These are phyloP conservation scores for Chaetophractus vellerosus DNA, from an alignment of 2,797 vertebrate genomes.

Conservation along the genomic window DNA sequence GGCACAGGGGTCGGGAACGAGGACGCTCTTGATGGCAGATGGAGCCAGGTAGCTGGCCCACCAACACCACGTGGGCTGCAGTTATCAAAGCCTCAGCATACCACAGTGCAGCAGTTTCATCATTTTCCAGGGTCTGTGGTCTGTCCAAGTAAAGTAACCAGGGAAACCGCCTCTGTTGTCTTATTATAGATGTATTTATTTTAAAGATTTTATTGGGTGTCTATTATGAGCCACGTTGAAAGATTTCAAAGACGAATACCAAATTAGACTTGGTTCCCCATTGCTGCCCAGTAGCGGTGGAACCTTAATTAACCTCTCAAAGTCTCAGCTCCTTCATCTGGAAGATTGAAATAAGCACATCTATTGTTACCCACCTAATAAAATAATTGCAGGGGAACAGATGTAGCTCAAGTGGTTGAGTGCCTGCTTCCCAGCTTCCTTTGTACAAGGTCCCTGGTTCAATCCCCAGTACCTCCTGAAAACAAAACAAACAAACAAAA, in stretches of 20 bases:
- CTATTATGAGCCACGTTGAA: background rate
- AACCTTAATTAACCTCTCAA: background rate
- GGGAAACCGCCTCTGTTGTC: background rate
- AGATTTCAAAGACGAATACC: constrained; percentile 6
- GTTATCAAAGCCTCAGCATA: background rate
- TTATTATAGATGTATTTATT: background rate
- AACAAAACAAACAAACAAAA: too few species aligned
- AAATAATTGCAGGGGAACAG: background rate
- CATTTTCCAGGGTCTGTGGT: constrained; percentile 65
- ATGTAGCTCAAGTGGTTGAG: too few species aligned
- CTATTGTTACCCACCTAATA: background rate
- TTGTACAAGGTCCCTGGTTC: too few species aligned
- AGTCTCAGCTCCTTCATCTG: constrained; percentile 25
- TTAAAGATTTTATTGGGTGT: background rate
- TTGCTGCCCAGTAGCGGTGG: background rate
- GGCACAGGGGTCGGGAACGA: background rate
- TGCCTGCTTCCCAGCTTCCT: too few species aligned
- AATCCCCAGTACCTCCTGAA: too few species aligned
- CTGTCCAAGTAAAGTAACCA: constrained; percentile 72
- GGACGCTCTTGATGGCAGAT: background rate
- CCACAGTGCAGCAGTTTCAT: constrained; percentile 68
- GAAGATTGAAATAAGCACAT: background rate
- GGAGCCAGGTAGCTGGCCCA: background rate
- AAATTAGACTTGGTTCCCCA: background rate
- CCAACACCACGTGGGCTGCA: background rate